Evolutionary conservation across 2,113 vertebrate species (phyloP).

Genomic region (Pangasianodon gigas): DNA sequence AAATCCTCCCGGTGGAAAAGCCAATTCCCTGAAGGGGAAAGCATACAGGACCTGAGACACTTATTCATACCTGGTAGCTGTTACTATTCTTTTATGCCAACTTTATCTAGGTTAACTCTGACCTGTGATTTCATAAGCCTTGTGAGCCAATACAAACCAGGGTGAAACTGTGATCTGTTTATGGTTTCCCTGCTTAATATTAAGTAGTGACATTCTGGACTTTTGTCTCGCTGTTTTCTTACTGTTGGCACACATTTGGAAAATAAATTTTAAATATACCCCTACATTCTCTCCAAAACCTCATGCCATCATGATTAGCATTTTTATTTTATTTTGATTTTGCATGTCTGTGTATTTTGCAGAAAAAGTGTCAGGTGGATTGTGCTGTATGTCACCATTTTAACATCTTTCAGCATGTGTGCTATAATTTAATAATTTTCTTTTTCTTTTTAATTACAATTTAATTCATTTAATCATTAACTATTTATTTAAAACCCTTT

Average conservation of each 20-base stretch:
- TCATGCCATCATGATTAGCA: background rate
- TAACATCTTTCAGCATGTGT: too few relatives aligned
- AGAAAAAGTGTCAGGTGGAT: too few relatives aligned
- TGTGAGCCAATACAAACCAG: background rate
- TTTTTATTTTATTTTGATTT: too few relatives aligned
- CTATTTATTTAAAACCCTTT: background rate
- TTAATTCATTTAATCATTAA: too few relatives aligned
- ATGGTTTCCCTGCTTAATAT: background rate
- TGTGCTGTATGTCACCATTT: too few relatives aligned
- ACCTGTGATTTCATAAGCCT: background rate
- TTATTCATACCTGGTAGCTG: conserved; percentile 7
- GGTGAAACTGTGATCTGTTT: background rate
- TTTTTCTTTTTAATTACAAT: too few relatives aligned
- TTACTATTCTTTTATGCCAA: background rate
- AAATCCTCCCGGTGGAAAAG: background rate
- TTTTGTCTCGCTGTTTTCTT: background rate
- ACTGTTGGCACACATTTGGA: background rate
- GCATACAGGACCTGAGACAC: background rate
- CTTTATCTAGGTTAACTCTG: background rate
- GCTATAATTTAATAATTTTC: background rate
- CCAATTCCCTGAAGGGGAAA: background rate
- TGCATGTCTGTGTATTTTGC: too few relatives aligned
- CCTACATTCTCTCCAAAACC: background rate
- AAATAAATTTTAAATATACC: background rate
- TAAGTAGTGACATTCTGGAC: background rate